phyloP scores from a whole-genome alignment of 2,888 invertebrate genomes.

The Erynnis tages region DNA sequence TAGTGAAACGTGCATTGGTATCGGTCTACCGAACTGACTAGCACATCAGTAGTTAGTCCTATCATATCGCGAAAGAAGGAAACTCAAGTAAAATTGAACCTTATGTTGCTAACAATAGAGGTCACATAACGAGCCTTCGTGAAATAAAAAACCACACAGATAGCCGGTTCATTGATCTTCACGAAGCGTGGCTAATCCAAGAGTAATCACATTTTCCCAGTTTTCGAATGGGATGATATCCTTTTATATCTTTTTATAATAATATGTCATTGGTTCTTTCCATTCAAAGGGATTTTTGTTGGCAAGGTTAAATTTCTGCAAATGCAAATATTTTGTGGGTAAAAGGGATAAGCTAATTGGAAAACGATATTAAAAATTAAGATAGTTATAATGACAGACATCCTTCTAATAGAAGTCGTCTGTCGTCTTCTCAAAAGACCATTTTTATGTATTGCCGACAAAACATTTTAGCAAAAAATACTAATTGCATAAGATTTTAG shows the following conservation, averaged over 20 bases:
- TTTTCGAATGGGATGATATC: slow-evolving; percentile 14
- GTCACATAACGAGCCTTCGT: neutral
- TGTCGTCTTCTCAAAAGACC: too few species aligned
- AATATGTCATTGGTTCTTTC: slow-evolving; percentile 6
- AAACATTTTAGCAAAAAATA: too few species aligned
- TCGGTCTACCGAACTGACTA: neutral
- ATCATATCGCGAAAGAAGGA: neutral
- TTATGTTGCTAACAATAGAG: neutral
- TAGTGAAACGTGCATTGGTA: slow-evolving; percentile 1
- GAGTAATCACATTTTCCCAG: slow-evolving; percentile 12
- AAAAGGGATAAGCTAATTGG: too few species aligned
- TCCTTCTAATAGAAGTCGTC: too few species aligned
- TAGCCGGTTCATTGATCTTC: slow-evolving; percentile 4
- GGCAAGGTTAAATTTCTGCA: neutral
- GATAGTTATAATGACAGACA: too few species aligned
- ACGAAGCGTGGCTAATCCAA: slow-evolving; percentile 11
- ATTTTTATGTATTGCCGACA: too few species aligned
- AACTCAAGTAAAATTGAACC: neutral
- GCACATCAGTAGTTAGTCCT: neutral
- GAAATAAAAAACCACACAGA: neutral
- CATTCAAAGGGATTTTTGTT: slow-evolving; percentile 8
- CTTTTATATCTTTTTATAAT: slow-evolving; percentile 8
- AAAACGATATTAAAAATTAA: too few species aligned
- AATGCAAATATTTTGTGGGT: too few species aligned
- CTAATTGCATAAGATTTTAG: too few species aligned